A percentile compares a stretch with the other conserved stretches of the same genome.
Evolutionary conservation across 2,797 vertebrate genomes (phyloP).

Genomic region (Perodicticus potto): DNA sequence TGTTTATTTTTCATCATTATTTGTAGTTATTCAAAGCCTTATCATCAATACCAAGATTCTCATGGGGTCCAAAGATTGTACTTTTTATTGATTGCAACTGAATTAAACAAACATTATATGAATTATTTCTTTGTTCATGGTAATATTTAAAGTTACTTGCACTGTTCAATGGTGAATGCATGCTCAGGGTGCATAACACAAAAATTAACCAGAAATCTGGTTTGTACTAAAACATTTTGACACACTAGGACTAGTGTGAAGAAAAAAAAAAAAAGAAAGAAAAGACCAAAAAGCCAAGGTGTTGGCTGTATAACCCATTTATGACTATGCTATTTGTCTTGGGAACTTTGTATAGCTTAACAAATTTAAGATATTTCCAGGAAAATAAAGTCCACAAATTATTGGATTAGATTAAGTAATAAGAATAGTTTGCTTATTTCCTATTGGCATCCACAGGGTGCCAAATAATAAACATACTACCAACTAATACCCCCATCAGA

Average conservation of each 20-base stretch:
- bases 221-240: neutral
- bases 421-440: neutral
- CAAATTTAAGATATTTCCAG: neutral
- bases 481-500: neutral
- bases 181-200: neutral
- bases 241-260: rapidly evolving
- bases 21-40: neutral
- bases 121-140: neutral
- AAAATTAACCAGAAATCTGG: neutral
- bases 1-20: neutral
- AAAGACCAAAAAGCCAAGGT: rapidly evolving
- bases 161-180: neutral
- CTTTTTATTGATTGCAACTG: neutral
- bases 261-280: conserved; percentile 6
- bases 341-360: neutral
- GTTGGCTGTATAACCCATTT: neutral
- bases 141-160: neutral
- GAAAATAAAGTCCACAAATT: neutral
- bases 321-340: neutral
- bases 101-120: neutral
- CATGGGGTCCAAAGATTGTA: neutral
- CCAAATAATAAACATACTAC: neutral
- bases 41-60: neutral
- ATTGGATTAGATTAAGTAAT: neutral
- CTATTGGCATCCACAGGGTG: neutral